Percentiles rank a stretch among this genome's conserved stretches.
Conservation (phyloP, 2,113 vertebrate genomes). For the Hystrix cristata region DNA sequence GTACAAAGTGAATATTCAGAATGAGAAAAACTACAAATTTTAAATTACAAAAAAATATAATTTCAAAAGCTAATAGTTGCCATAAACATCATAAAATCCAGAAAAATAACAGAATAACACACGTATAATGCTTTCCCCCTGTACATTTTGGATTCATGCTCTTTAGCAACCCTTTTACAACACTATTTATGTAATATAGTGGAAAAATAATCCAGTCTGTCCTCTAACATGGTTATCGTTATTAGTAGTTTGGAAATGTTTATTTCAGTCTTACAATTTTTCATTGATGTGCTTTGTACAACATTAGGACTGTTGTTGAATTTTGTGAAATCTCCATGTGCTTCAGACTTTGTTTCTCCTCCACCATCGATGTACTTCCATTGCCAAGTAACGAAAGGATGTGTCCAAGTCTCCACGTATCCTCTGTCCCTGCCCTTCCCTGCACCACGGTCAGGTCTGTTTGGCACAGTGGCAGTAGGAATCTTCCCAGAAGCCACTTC, state of each 20-base stretch:
- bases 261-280: background rate
- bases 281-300: background rate
- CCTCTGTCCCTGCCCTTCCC: background rate
- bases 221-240: background rate
- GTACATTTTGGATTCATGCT: background rate
- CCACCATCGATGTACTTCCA: background rate
- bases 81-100: background rate
- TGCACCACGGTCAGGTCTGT: background rate
- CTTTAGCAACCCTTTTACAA: background rate
- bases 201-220: background rate
- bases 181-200: background rate
- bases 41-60: conserved; percentile 13
- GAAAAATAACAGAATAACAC: background rate
- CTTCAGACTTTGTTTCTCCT: background rate
- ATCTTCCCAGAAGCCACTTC: background rate
- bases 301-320: background rate
- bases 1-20: background rate
- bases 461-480: background rate
- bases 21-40: background rate
- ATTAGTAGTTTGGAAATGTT: background rate
- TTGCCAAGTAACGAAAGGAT: background rate
- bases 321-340: too few species aligned
- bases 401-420: rapidly evolving
- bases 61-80: background rate
- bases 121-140: background rate